Evolutionary conservation across 1,140 invertebrate species (phyloP).

Genomic region (Drosophila truncata): DNA sequence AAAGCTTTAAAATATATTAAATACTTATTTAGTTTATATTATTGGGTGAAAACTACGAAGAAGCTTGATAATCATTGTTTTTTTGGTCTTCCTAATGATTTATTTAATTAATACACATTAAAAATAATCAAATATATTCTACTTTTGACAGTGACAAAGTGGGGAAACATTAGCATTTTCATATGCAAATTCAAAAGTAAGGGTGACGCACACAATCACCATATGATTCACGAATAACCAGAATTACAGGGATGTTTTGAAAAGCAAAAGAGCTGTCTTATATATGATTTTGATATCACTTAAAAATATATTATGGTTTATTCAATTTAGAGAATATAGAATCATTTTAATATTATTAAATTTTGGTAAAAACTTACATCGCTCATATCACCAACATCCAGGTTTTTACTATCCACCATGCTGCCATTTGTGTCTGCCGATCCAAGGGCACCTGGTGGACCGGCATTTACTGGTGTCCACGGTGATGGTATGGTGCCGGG

Average conservation of each 20-base stretch:
- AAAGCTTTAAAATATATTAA: neutral
- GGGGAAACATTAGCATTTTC: conserved; percentile 1
- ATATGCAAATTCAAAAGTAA: neutral
- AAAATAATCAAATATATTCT: too few relatives aligned
- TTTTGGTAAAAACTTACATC: conserved; percentile 87
- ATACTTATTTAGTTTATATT: neutral
- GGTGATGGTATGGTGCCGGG: conserved; percentile 94
- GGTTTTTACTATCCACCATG: conserved; percentile 92
- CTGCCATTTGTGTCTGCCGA: conserved; percentile 90
- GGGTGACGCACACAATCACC: neutral
- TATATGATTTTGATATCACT: too few relatives aligned
- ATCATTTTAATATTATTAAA: too few relatives aligned
- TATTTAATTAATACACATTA: neutral
- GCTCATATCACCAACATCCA: conserved; percentile 93
- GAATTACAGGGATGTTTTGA: neutral
- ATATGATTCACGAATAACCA: conserved; percentile 1
- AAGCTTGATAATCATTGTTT: too few relatives aligned
- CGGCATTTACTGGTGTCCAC: conserved; percentile 89
- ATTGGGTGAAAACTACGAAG: neutral
- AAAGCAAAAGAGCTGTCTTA: neutral
- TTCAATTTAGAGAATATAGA: too few relatives aligned
- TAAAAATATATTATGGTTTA: too few relatives aligned
- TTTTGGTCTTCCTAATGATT: neutral
- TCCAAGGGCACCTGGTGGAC: conserved; percentile 88
- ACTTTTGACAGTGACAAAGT: neutral